phyloP scores from a whole-genome alignment of 2,888 invertebrate species.

The Barypeithes pellucidus region DNA sequence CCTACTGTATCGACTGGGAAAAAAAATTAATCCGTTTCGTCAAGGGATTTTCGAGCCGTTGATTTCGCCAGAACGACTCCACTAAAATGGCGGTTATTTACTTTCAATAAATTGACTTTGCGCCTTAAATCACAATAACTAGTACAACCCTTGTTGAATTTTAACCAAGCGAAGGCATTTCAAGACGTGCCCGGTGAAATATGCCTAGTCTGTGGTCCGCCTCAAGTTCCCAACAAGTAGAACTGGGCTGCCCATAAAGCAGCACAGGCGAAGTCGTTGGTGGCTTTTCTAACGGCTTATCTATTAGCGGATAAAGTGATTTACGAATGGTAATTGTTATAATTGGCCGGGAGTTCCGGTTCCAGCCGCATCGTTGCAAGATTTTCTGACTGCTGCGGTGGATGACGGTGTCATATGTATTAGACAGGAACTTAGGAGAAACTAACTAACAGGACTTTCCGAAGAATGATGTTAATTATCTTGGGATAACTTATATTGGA shows the following conservation, averaged over 20 bases:
- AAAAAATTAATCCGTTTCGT: too few relatives aligned
- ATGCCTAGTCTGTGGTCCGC: constrained; percentile 34
- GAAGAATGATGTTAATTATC: too few relatives aligned
- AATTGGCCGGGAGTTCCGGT: constrained; percentile 60
- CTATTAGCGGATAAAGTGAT: constrained; percentile 69
- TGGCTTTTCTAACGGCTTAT: constrained; percentile 68
- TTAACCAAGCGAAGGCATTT: neutral
- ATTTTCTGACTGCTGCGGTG: constrained; percentile 43
- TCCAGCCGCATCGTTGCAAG: constrained; percentile 31
- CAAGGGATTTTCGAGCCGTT: too few relatives aligned
- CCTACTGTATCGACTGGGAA: too few relatives aligned
- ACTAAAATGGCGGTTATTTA: neutral
- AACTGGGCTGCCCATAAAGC: constrained; percentile 61
- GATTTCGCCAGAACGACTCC: too few relatives aligned
- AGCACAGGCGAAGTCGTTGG: constrained; percentile 56
- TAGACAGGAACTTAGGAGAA: constrained; percentile 30
- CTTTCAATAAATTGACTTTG: neutral
- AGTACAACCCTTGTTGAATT: neutral
- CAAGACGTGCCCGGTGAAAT: constrained; percentile 26
- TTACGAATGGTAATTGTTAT: constrained; percentile 68
- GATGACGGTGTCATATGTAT: constrained; percentile 47
- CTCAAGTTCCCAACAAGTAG: constrained; percentile 48
- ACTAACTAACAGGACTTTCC: neutral
- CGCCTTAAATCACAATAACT: neutral
- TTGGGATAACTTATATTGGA: too few relatives aligned